Base-by-base conservation (phyloP, 2,797 vertebrate species). In the Cyprinodon diabolis region DNA sequence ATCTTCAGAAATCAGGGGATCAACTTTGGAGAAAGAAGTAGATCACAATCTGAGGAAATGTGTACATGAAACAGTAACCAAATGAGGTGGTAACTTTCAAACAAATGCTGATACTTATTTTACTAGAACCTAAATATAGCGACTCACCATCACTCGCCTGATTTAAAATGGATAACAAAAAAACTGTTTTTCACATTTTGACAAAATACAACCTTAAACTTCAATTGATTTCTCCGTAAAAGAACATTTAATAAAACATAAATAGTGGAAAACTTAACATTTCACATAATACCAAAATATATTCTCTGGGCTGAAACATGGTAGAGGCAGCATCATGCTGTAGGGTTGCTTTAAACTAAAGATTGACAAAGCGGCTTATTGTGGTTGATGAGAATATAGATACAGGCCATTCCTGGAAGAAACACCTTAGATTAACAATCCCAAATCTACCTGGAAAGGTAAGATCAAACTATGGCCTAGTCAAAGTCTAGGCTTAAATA, bases 11-110 rank as follows among this genome's bases (percentile, higher is more conserved):
- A 66, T 55, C 68, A 55, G 25, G 47, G 68, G 63, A 40, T 69
- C 4, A 77, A 81, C 69, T 81, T 80, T 37, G 65, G 71, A 37
- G n/a, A 81, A 63, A 63, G 30, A 83, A 81, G 71, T 77, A 72
- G 80, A 65, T 83, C 72, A 70, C n/a, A 65, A 30, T 47, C 49
- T 12, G 43, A 69, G 30, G 23, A 49, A 45, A 57, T 74, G 69
- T 66, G 1, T 47, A 68, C 60, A 58, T 17, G 14, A 71, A 71
- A 66, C 55, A 63, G 43, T n/a, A 49, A 3, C 30, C 14, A 30
- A 52, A 52, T 52, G 17, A 21, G 54, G 10, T 17, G 4, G 14
- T 15, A 19, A 14, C 6, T 17, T 54, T 54, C 52, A 21, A 17
- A 54, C 5, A 7, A 54, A 3, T 9, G 3, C 47, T 11, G 25